These are phyloP conservation scores for Apostichopus leukothele DNA, from an alignment of 53 echinoderm and acorn worm genomes.

Conservation along the genomic window DNA sequence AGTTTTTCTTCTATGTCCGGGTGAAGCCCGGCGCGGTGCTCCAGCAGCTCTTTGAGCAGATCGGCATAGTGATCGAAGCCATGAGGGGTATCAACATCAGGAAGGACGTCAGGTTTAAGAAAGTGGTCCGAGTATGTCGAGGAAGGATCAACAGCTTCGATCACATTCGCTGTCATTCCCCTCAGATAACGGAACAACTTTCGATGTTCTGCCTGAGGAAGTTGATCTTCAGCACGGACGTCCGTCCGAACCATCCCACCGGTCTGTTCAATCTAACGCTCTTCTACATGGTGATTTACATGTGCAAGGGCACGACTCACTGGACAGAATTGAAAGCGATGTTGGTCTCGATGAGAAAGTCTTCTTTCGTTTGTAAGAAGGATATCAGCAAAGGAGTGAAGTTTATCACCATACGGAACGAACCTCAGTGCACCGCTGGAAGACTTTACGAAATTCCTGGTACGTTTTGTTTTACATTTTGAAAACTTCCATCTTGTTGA, in stretches of 20 bases:
- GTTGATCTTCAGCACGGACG: background rate
- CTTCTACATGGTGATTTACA: slow-evolving; percentile 30
- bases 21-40: slow-evolving; percentile 31
- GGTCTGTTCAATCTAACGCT: slow-evolving; percentile 35
- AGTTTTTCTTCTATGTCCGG: slow-evolving; percentile 36
- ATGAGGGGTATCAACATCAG: slow-evolving; percentile 18
- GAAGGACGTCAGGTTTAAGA: slow-evolving; percentile 30
- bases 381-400: background rate
- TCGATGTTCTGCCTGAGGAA: slow-evolving; percentile 49
- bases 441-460: slow-evolving; percentile 33
- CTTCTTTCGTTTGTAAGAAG: slow-evolving; percentile 29
- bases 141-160: slow-evolving; percentile 33
- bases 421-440: slow-evolving; percentile 13
- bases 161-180: slow-evolving; percentile 27
- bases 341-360: slow-evolving; percentile 35
- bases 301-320: slow-evolving; percentile 43
- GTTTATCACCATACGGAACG: slow-evolving; percentile 24
- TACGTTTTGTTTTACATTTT: background rate
- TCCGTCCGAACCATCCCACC: slow-evolving; percentile 21
- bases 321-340: slow-evolving; percentile 36
- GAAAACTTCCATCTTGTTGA: no score
- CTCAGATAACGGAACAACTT: slow-evolving; percentile 43
- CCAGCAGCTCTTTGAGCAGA: slow-evolving; percentile 37
- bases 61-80: slow-evolving; percentile 18
- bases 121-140: slow-evolving; percentile 20